phyloP scores from a whole-genome alignment of 2,888 invertebrate species.

The Tromatobia lineatoria region DNA sequence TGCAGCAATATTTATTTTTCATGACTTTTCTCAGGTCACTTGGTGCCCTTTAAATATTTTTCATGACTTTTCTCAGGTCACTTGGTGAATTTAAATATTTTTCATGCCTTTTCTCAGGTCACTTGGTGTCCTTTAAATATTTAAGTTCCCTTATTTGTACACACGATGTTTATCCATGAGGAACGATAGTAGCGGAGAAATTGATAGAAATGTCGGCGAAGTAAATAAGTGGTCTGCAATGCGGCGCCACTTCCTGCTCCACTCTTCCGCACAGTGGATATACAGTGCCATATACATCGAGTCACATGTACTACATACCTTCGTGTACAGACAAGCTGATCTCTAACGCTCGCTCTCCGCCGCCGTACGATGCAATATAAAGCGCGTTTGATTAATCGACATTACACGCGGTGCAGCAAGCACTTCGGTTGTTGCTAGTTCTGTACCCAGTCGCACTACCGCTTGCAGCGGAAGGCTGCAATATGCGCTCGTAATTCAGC shows the following conservation, averaged over 20 bases:
- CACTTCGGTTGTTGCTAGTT: constrained; percentile 17
- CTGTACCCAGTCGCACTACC: constrained; percentile 11
- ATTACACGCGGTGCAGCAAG: constrained; percentile 42
- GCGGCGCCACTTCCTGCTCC: constrained; percentile 22
- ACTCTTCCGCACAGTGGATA: constrained; percentile 21
- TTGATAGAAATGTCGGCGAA: constrained; percentile 9
- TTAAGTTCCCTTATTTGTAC: background rate
- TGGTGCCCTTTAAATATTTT: no score
- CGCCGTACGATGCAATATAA: constrained; percentile 33
- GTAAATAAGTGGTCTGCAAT: constrained; percentile 14
- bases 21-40: no score
- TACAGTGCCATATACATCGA: background rate
- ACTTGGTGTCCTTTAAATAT: no score
- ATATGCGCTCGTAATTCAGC: constrained; percentile 66
- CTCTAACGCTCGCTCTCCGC: constrained; percentile 19
- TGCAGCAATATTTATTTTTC: no score
- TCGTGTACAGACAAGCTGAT: constrained; percentile 3
- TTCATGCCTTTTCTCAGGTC: no score
- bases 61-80: no score
- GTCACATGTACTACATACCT: background rate
- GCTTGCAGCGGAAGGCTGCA: constrained; percentile 56
- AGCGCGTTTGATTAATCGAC: constrained; percentile 57
- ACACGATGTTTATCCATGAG: background rate
- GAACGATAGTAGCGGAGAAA: background rate
- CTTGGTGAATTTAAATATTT: no score